Conservation (phyloP, 2,113 vertebrate genomes). For the Apodemus speciosus region DNA sequence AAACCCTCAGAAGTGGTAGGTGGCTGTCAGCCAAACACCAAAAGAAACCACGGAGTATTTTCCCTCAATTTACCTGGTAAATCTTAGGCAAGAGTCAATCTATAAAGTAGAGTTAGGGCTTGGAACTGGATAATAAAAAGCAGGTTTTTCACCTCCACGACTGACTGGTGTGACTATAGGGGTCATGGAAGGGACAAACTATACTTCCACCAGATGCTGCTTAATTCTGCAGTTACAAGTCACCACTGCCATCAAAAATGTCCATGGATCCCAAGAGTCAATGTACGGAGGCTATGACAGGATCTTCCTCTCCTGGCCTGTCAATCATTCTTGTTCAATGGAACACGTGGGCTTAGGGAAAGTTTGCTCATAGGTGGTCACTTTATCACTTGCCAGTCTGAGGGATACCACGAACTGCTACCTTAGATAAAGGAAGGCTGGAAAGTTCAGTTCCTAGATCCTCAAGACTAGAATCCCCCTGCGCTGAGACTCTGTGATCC, state of each 20-base stretch:
- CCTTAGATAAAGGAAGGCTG: not conserved
- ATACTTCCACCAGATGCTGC: not conserved
- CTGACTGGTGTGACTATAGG: conserved; percentile 5
- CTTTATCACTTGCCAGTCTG: not conserved
- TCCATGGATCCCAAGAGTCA: not conserved
- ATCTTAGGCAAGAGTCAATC: conserved; percentile 39
- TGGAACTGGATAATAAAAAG: conserved; percentile 59
- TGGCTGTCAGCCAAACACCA: not conserved
- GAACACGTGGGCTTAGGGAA: not conserved
- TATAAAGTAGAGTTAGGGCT: conserved; percentile 44
- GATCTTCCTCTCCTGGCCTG: not conserved
- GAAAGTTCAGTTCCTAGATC: not conserved
- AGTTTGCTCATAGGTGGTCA: not conserved
- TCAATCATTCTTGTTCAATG: not conserved
- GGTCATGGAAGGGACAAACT: not conserved
- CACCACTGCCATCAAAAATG: fast-evolving
- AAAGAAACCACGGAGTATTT: conserved; percentile 35
- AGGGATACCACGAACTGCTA: not conserved
- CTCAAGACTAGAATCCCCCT: not conserved
- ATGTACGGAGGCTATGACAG: not conserved
- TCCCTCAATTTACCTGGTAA: conserved; percentile 26
- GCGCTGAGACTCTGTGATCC: fast-evolving
- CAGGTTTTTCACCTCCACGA: conserved; percentile 61
- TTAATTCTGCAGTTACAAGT: not conserved
- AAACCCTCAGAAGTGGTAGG: conserved; percentile 27